Conservation (phyloP, 2,113 vertebrate species). For the Poecilia latipinna region DNA sequence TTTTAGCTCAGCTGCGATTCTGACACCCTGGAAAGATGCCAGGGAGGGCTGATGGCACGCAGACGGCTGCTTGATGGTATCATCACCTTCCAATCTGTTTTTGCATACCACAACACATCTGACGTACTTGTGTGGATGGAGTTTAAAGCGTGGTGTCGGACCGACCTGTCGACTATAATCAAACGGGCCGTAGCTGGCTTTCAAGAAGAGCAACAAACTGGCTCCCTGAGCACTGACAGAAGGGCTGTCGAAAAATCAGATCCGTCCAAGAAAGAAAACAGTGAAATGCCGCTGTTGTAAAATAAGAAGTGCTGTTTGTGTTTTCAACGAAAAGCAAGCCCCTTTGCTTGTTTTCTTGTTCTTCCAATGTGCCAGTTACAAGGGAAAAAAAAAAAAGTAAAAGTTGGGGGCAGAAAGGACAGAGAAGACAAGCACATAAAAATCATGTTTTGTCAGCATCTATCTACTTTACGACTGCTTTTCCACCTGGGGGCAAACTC, state of each 20-base stretch:
- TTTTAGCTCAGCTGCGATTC: slow-evolving; percentile 57
- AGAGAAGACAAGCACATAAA: slow-evolving; percentile 12
- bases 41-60: slow-evolving; percentile 69
- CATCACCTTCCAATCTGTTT: slow-evolving; percentile 59
- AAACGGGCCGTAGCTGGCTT: slow-evolving; percentile 53
- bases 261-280: slow-evolving; percentile 16
- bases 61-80: slow-evolving; percentile 65
- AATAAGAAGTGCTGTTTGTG: background rate
- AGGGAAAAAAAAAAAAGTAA: background rate
- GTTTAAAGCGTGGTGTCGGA: slow-evolving; percentile 50
- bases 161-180: slow-evolving; percentile 41
- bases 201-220: slow-evolving; percentile 26
- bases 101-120: slow-evolving; percentile 63
- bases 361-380: background rate
- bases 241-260: slow-evolving; percentile 53
- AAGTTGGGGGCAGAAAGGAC: background rate
- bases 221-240: slow-evolving; percentile 16
- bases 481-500: slow-evolving; percentile 63
- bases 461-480: slow-evolving; percentile 63
- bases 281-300: background rate
- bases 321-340: too few relatives aligned
- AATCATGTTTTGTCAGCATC: slow-evolving; percentile 62
- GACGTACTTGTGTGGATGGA: slow-evolving; percentile 60
- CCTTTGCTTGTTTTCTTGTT: background rate
- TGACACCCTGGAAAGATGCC: slow-evolving; percentile 61